Evolutionary conservation across 2,797 vertebrate genomes (phyloP), one percentile per base, ranked within the genome.

Genomic region (Eulemur rubriventer): DNA sequence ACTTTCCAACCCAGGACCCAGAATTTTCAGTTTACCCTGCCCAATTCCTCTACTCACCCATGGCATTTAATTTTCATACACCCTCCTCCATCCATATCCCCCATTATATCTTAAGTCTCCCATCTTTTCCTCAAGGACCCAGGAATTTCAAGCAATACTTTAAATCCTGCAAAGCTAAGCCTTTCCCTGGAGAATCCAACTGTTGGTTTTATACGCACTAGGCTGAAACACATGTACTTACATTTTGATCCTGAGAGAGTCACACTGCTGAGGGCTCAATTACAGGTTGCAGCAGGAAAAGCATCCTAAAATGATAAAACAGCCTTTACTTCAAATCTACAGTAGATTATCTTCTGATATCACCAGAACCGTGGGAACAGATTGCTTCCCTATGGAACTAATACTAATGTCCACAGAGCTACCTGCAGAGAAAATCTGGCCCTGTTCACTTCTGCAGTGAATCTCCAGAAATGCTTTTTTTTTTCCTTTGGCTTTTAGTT

Each of bases 261-360:
- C 59, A 87, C 4, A 26, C 41, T 76, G 35, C 5, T 46, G 8
- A 96, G 57, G n/a, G 24, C 76, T 96, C 52, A 63, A 76, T 93
- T 81, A 86, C 10, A 95, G 87, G 46, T 43, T 73, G 2, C 8
- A 70, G 20, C 38, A 94, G 50, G 90, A 57, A 73, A 46, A 16
- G 24, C 63, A 91, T 94, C 76, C 88, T 43, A 75, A 94, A 96
- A 50, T 50, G 73, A 91, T 41, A 82, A 82, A 69, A 18, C 2
- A 67, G 55, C 4, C 72, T 89, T 87, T 79, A 85, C 50, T 81
- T 97, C 43, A 75, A 65, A 79, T 81, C 93, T 84, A 7, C 41
- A 6, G 83, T 80, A 93, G 89, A 63, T 95, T 55, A 96, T 95
- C 75, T 96, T 96, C 72, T 82, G 86, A 96, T 72, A 97, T 96